These are phyloP conservation scores for Pogonus chalceus DNA, from an alignment of 1,140 invertebrate species.

Conservation along the genomic window DNA sequence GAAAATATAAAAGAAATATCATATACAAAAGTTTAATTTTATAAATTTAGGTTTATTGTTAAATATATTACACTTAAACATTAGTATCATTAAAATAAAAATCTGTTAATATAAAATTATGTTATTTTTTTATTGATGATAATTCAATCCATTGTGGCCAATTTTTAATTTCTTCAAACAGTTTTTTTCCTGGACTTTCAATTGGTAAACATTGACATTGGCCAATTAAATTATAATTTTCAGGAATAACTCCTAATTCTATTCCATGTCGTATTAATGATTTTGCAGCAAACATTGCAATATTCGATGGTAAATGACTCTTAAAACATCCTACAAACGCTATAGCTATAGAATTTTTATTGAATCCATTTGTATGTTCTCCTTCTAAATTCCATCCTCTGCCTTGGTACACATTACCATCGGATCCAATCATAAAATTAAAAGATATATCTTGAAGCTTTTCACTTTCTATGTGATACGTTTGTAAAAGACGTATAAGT, in stretches of 20 bases:
- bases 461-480: constrained; percentile 38
- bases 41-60: no score
- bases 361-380: constrained; percentile 51
- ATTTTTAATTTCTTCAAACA: constrained; percentile 42
- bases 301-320: constrained; percentile 43
- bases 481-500: constrained; percentile 41
- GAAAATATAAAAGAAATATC: no score
- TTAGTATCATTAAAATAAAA: no score
- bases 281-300: constrained; percentile 45
- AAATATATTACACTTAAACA: no score
- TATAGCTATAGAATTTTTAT: constrained; percentile 47
- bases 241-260: constrained; percentile 40
- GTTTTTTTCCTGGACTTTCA: constrained; percentile 29
- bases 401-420: constrained; percentile 53
- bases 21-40: no score
- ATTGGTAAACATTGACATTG: constrained; percentile 48
- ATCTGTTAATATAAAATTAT: no score
- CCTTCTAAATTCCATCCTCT: constrained; percentile 47
- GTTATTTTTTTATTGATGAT: no score
- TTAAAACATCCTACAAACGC: constrained; percentile 48
- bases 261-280: constrained; percentile 51
- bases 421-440: constrained; percentile 53
- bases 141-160: constrained; percentile 34
- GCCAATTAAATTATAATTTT: constrained; percentile 51
- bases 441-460: constrained; percentile 48